Conservation (phyloP, 2,888 invertebrate species). For the Glomeris marginata region DNA sequence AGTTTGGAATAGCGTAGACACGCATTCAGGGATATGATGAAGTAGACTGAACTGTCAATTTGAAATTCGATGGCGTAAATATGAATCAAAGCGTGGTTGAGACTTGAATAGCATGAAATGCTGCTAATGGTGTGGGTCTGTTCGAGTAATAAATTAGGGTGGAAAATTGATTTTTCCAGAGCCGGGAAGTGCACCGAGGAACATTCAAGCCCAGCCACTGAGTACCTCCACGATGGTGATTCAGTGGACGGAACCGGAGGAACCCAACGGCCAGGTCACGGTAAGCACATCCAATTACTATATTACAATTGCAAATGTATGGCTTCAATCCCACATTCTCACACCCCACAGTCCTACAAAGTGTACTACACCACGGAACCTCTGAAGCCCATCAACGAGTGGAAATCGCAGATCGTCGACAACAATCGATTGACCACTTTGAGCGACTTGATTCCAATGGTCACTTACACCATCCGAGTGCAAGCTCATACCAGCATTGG, state of each 20-base stretch:
- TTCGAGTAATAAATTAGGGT: too few relatives aligned
- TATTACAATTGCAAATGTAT: neutral
- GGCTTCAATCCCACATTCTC: constrained; percentile 19
- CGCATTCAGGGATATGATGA: too few relatives aligned
- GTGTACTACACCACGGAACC: constrained; percentile 89
- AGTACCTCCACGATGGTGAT: constrained; percentile 94
- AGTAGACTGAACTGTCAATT: too few relatives aligned
- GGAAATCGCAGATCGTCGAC: constrained; percentile 88
- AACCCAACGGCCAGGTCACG: constrained; percentile 92
- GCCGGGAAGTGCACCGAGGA: constrained; percentile 87
- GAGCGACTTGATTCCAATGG: constrained; percentile 75
- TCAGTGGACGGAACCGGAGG: constrained; percentile 96
- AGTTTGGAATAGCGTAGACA: too few relatives aligned
- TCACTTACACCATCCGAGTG: constrained; percentile 85
- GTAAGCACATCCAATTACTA: too few relatives aligned
- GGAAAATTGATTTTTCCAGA: constrained; percentile 40
- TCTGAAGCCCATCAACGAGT: constrained; percentile 67
- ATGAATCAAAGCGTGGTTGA: too few relatives aligned
- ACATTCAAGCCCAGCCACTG: constrained; percentile 83
- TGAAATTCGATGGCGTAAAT: too few relatives aligned
- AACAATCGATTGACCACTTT: constrained; percentile 84
- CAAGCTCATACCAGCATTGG: constrained; percentile 90
- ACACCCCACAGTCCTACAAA: constrained; percentile 76
- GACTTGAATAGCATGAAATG: too few relatives aligned
- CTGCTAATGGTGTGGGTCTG: too few relatives aligned